A percentile compares a stretch with the other conserved stretches of the same genome.
Conservation (phyloP, 2,797 vertebrate genomes). For the Urocyon cinereoargenteus region DNA sequence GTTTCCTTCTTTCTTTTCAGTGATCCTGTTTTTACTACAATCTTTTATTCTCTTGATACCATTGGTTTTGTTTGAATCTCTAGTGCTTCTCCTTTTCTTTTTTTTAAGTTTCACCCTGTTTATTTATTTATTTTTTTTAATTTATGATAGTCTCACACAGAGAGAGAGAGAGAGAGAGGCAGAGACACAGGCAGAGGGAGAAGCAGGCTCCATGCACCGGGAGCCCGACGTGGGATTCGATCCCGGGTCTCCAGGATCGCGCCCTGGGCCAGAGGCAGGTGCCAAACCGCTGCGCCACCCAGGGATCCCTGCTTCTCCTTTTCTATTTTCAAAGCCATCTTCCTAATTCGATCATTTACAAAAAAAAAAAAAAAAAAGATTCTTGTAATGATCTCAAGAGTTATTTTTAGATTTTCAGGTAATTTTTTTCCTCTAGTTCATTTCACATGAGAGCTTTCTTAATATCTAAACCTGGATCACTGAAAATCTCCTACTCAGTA, state of each 20-base stretch:
- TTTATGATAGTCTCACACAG: too few relatives aligned
- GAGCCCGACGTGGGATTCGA: too few relatives aligned
- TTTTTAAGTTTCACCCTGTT: neutral
- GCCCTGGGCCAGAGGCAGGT: too few relatives aligned
- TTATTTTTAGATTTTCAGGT: neutral
- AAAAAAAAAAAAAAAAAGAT: neutral
- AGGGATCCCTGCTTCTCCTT: neutral
- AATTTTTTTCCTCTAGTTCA: neutral
- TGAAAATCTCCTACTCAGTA: neutral
- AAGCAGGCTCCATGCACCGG: too few relatives aligned
- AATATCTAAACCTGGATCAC: neutral
- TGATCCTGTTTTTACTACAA: neutral
- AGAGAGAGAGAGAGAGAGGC: too few relatives aligned
- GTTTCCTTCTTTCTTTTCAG: neutral
- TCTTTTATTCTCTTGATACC: neutral
- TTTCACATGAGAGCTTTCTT: neutral
- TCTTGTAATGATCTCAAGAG: neutral
- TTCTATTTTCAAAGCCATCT: neutral
- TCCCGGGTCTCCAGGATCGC: too few relatives aligned
- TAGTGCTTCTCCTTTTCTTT: neutral
- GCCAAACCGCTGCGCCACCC: too few relatives aligned
- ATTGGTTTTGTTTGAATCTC: neutral
- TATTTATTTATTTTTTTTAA: too few relatives aligned
- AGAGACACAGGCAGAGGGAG: too few relatives aligned
- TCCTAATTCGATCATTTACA: neutral